Percentiles rank a stretch among this genome's conserved stretches.
Evolutionary conservation across 2,888 invertebrate genomes (phyloP).

Genomic region (Crepidodera aurea): DNA sequence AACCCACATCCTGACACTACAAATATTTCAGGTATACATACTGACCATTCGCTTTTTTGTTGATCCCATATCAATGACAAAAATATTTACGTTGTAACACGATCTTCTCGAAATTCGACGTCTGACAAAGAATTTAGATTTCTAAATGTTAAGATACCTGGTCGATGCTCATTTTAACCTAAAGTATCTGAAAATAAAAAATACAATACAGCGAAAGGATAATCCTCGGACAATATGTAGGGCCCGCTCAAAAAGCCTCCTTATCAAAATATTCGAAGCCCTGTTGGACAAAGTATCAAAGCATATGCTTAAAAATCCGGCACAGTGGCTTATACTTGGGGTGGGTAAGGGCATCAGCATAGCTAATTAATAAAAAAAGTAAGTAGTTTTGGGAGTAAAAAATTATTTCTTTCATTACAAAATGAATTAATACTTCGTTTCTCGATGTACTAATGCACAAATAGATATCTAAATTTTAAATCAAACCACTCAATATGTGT

Average conservation of each 20-base stretch:
- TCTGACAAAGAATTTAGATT: background rate
- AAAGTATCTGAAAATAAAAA: background rate
- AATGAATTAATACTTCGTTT: too few species aligned
- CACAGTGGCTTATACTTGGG: background rate
- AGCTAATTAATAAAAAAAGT: too few species aligned
- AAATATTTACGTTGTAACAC: constrained; percentile 10
- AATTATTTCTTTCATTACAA: too few species aligned
- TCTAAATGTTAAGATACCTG: background rate
- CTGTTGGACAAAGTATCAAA: constrained; percentile 28
- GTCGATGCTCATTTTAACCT: background rate
- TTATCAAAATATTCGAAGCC: constrained; percentile 38
- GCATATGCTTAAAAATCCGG: constrained; percentile 16
- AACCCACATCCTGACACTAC: too few species aligned
- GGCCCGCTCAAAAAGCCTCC: constrained; percentile 23
- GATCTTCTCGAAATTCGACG: background rate
- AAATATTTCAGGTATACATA: background rate
- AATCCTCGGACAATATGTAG: constrained; percentile 35
- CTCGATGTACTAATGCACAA: too few species aligned
- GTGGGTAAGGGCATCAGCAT: too few species aligned
- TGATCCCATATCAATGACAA: background rate
- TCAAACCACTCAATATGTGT: too few species aligned
- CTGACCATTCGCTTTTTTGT: background rate
- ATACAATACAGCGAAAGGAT: constrained; percentile 18
- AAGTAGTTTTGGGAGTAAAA: too few species aligned
- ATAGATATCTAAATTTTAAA: too few species aligned